Conservation (phyloP, 2,888 invertebrate species). For the Microctonus aethiopoides region DNA sequence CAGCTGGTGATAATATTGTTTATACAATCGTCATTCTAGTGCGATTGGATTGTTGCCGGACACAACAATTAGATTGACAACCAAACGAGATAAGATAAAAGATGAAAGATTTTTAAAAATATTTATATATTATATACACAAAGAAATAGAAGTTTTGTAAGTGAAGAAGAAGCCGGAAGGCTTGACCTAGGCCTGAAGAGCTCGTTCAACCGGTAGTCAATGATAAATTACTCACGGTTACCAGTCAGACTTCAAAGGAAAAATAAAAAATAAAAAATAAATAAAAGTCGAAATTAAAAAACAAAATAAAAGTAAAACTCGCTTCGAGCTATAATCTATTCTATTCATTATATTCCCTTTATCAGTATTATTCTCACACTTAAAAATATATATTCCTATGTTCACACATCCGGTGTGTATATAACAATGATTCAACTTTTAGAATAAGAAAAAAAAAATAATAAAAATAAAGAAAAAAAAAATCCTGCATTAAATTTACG, state of each 20-base stretch:
- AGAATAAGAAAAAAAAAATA: not conserved
- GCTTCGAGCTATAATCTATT: not conserved
- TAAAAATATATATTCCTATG: not conserved
- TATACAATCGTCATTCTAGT: not conserved
- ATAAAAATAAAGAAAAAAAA: not conserved
- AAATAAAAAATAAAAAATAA: not conserved
- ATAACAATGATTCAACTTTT: not conserved
- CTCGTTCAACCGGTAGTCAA: conserved; percentile 20
- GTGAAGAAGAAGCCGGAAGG: conserved; percentile 7
- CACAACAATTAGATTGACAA: not conserved
- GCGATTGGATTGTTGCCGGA: not conserved
- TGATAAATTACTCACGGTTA: conserved; percentile 9
- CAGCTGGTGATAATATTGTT: not conserved
- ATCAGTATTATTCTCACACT: not conserved
- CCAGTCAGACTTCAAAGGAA: not conserved
- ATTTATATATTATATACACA: not conserved
- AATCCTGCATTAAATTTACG: not conserved
- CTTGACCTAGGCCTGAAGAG: conserved; percentile 19
- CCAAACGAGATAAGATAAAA: not conserved
- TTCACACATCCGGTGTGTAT: not conserved
- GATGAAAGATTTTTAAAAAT: not conserved
- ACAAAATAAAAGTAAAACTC: not conserved
- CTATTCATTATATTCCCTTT: not conserved
- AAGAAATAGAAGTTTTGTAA: not conserved
- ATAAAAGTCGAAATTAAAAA: not conserved